These are phyloP conservation scores for Thoracochromis brauschi DNA, from an alignment of 2,113 vertebrate species.

Conservation along the genomic window DNA sequence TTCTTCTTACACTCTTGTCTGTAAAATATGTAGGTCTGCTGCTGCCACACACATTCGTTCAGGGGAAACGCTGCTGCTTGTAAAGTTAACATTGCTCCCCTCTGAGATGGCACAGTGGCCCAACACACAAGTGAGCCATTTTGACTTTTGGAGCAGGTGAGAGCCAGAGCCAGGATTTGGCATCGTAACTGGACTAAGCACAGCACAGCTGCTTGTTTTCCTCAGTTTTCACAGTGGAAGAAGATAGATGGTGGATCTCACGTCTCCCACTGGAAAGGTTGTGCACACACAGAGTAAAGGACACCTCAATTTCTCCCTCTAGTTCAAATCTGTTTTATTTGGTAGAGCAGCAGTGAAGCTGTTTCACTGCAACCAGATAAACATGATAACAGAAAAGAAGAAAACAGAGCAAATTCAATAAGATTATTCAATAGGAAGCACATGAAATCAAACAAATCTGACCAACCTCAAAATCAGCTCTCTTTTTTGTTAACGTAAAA, in stretches of 20 bases:
- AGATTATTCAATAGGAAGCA: not conserved
- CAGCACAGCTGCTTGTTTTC: not conserved
- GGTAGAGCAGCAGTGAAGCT: not conserved
- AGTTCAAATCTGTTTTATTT: not conserved
- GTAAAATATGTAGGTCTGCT: not conserved
- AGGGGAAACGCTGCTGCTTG: not conserved
- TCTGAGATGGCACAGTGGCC: not conserved
- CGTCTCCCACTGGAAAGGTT: not conserved
- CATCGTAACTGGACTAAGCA: not conserved
- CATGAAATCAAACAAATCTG: not conserved
- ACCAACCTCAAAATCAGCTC: not conserved
- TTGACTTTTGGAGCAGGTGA: not conserved
- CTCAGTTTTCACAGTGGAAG: not conserved
- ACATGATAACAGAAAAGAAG: not conserved
- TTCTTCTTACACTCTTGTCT: not conserved
- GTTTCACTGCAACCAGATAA: not conserved
- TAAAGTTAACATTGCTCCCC: conserved; percentile 4
- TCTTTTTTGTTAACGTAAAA: not conserved
- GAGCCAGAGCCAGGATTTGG: not conserved
- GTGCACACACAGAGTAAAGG: not conserved
- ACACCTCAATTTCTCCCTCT: not conserved
- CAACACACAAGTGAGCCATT: not conserved
- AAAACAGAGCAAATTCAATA: not conserved
- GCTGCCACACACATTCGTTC: not conserved
- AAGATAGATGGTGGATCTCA: not conserved